Evolutionary conservation across 2,888 invertebrate species (phyloP), one percentile per base, ranked within the genome.

Genomic region (Caenorhabditis plicata): DNA sequence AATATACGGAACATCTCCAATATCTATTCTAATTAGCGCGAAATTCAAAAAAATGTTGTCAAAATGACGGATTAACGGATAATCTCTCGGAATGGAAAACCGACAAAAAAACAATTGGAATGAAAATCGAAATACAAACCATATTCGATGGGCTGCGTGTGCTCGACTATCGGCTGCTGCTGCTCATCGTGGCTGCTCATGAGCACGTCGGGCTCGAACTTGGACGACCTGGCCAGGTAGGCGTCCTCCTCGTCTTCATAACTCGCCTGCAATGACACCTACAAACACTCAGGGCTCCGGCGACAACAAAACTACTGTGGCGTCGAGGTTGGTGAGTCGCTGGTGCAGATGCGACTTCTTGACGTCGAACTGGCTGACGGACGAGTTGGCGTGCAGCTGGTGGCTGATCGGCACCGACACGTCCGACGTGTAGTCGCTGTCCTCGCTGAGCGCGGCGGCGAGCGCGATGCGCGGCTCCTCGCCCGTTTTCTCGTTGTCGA

Each of bases 341-440:
- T 75, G 78, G 51, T 74, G 78, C 51, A 80, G 62, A 40, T 78
- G 77, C 36, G 81, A 80, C n/a, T n/a, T n/a, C n/a, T n/a, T n/a
- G n/a, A n/a, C n/a, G 39, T 82, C 81, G 72, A 81, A 83, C 85
- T 92, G 92, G 56, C 91, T 91, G 23, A 90, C 91, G 57, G 92
- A 91, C 81, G 90, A 90, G 85, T 92, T 93, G 77, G 91, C 88
- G 82, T 91, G 90, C 17, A 53, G 26, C 64, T 84, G 83, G 60
- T 67, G 60, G 40, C 68, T 71, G 45, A 77, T 72, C 45, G 92
- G 93, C 85, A 90, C 93, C 85, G 92, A 93, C 80, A 93, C 87
- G 84, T 94, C 94, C 64, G 91, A 91, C 63, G 93, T 94, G 85
- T 94, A 94, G 85, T 94, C 94, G 75, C 92, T 92, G 84, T 94